Evolutionary conservation across 2,888 invertebrate species (phyloP), one percentile per base, ranked within the genome.

Genomic region (Sacculina carcini): DNA sequence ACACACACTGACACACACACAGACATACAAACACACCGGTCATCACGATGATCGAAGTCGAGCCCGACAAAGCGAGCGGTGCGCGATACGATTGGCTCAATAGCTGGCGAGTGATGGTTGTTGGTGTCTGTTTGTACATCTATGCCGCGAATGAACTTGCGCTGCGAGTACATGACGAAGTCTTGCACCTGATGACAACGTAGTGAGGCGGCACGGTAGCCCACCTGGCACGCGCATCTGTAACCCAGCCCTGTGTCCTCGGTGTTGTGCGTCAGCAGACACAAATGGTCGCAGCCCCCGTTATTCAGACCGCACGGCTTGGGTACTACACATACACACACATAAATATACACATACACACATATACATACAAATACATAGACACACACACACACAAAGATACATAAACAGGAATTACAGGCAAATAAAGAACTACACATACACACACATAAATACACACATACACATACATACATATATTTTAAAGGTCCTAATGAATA

Each of bases 141-240:
- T 29, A 44, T 69, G 82, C 34, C 92, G 94, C 63, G 87, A 58
- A 96, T 90, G 61, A 90, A 89, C 57, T 89, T 75, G 64, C 89
- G 89, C 62, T 90, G 89, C 0, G 89, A 89, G 62, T 90, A 92
- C 77, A 92, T 82, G 2, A 94, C 73, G 65, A 92, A 92, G 61
- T 89, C 85, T 23, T 75, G 73, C 0, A 90, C 80, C 50, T 77
- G 64, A 60, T 78, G 76, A 62, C 90, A 94, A 60, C 78, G 80
- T 55, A 77, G 73, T 51, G 81, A 69, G 62, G 89, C 80, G 0
- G 69, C 66, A 31, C 76, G 73, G 68, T 76, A 89, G 7, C 92
- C 92, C 31, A 86, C 81, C 57, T 81, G 76, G 64, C 92, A 94
- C 40, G 87, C 84, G 66, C 94, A 94, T 6, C 87, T 73, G 64